Base-by-base conservation (phyloP, 1,140 invertebrate genomes). In the Bombus confusus region DNA sequence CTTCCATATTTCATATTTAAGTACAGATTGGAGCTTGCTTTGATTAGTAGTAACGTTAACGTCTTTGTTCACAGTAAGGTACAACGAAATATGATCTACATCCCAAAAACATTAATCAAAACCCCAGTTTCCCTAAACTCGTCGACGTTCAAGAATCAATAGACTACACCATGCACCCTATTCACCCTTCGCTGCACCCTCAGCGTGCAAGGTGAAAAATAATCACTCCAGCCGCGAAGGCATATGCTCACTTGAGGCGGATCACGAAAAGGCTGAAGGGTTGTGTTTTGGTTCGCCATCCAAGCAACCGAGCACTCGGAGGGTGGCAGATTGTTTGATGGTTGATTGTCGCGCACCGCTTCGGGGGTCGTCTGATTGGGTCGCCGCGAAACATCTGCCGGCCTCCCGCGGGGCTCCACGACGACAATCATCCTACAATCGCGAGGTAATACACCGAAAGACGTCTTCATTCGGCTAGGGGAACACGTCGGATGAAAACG, bases 351-450 rank as follows among this genome's bases (percentile, higher is more conserved):
- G 94, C 92, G 91, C 85, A 91, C 90, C 86, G 92, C 94, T 94
- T 93, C 94, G 91, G 93, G 94, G 93, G 93, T 94, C 93, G 93
- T 94, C 92, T 94, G 94, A 95, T 95, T 94, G 93, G 94, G 94
- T 94, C 89, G 94, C 94, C 93, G 93, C 93, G 94, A 94, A 95
- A 95, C 95, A 95, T 95, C 95, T 95, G 95, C 92, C 93, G 93
- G 90, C 88, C 92, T 95, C 95, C 94, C 94, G 94, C 94, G 94
- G 95, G 94, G 95, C 93, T 95, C 90, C 88, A 91, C 87, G 91
- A 93, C 92, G 94, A 94, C 94, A 95, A 94, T 95, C 93, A 94
- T 92, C 92, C 93, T 84, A 91, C 93, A 92, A 95, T 95, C 94
- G 94, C 92, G 90, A 92, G 93, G 92, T 95, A 95, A 95, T 95